Evolutionary conservation across 2,888 invertebrate genomes (phyloP).

Genomic region (Megamerina dolium): DNA sequence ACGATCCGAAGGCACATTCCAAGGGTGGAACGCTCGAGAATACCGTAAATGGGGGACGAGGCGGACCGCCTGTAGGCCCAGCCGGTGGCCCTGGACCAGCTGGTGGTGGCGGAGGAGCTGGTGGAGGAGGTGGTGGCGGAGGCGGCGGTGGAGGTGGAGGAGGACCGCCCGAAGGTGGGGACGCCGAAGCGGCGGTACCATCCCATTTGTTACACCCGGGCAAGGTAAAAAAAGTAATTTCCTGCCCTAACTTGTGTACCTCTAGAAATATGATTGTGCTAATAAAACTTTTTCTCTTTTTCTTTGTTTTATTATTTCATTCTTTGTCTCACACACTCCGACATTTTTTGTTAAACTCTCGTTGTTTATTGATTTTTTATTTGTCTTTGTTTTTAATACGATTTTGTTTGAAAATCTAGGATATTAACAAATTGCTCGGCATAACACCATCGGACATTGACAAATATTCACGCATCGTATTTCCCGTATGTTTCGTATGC

Average conservation of each 20-base stretch:
- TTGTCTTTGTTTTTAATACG: background rate
- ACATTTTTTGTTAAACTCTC: background rate
- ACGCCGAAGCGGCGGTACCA: slow-evolving; percentile 50
- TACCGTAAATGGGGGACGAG: slow-evolving; percentile 77
- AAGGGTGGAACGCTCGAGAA: slow-evolving; percentile 89
- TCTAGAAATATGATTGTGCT: slow-evolving; percentile 15
- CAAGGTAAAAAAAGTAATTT: slow-evolving; percentile 57
- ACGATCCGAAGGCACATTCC: slow-evolving; percentile 89
- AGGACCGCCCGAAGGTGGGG: slow-evolving; percentile 51
- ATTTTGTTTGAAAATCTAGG: slow-evolving; percentile 48
- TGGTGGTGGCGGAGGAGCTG: slow-evolving; percentile 35
- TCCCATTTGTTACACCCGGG: slow-evolving; percentile 80
- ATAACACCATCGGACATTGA: slow-evolving; percentile 97
- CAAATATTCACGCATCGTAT: slow-evolving; percentile 97
- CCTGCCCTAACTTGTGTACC: slow-evolving; percentile 23
- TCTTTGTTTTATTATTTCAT: slow-evolving; percentile 1
- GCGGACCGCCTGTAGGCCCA: slow-evolving; percentile 58
- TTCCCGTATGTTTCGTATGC: slow-evolving; percentile 96
- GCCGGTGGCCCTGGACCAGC: slow-evolving; percentile 47
- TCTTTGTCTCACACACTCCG: slow-evolving; percentile 1
- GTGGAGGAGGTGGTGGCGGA: slow-evolving; percentile 48
- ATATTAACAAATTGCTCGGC: slow-evolving; percentile 85
- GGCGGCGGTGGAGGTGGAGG: slow-evolving; percentile 39
- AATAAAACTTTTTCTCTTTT: slow-evolving; percentile 16
- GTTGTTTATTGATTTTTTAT: slow-evolving; percentile 5